phyloP scores from a whole-genome alignment of 1,140 invertebrate genomes.

The Drosophila bocki region DNA sequence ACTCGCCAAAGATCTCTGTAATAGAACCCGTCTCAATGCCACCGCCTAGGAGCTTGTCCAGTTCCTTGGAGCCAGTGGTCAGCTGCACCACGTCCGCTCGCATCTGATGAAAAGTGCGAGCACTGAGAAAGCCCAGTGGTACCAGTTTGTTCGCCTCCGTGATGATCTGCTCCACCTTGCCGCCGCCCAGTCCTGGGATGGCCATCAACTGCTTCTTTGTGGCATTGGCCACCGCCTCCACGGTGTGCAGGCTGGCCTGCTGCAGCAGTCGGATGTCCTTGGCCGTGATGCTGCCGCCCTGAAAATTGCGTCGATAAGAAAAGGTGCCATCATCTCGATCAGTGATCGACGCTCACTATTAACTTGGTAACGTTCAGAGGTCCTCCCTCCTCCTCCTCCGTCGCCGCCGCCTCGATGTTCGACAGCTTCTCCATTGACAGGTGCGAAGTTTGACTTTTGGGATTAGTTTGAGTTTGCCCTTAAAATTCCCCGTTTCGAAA shows the following conservation, averaged over 20 bases:
- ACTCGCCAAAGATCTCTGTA: constrained; percentile 99
- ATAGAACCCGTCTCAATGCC: constrained; percentile 99
- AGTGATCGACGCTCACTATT: constrained; percentile 41
- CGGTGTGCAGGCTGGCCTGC: constrained; percentile 97
- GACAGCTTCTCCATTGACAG: constrained; percentile 56
- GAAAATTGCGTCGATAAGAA: background rate
- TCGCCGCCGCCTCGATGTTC: constrained; percentile 23
- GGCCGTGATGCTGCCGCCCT: constrained; percentile 92
- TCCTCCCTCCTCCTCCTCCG: constrained; percentile 68
- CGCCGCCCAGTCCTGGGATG: constrained; percentile 99
- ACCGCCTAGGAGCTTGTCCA: constrained; percentile 97
- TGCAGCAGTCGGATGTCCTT: constrained; percentile 97
- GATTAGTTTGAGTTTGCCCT: constrained; percentile 20
- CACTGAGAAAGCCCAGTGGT: constrained; percentile 99
- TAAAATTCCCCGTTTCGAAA: constrained; percentile 38
- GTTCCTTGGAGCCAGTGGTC: constrained; percentile 96
- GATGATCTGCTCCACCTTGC: constrained; percentile 98
- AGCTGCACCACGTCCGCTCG: constrained; percentile 95
- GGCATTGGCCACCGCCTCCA: constrained; percentile 97
- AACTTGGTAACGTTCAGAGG: constrained; percentile 66
- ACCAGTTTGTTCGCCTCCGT: constrained; percentile 96
- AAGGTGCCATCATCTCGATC: background rate
- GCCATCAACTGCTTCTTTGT: constrained; percentile 95
- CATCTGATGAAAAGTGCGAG: constrained; percentile 97
- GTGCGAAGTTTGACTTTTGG: constrained; percentile 11